Conservation (phyloP, 2,113 vertebrate species). For the Aplodontia rufa region DNA sequence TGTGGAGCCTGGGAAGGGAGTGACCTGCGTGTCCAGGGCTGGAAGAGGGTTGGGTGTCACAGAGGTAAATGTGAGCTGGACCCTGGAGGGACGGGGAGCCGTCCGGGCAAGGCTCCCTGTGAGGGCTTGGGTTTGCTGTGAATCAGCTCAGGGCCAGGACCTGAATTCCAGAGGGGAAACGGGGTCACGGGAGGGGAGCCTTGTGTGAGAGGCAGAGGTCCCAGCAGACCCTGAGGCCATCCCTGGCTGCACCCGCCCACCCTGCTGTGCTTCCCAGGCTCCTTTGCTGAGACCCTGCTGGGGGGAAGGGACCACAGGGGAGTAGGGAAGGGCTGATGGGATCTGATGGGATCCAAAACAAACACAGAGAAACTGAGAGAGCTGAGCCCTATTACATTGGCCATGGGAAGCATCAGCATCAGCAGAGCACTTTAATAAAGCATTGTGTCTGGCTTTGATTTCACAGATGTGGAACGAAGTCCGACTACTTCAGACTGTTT, state of each 20-base stretch:
- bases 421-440: conserved; percentile 54
- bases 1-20: no score
- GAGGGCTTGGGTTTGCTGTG: background rate
- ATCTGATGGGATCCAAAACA: conserved; percentile 42
- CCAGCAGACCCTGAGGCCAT: background rate
- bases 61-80: fast-evolving
- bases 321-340: no score
- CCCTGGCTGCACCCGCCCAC: background rate
- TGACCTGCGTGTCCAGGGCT: background rate
- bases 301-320: background rate
- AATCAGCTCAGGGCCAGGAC: background rate
- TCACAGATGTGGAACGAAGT: conserved; percentile 60
- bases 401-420: conserved; percentile 61
- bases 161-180: background rate
- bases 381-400: background rate
- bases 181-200: background rate
- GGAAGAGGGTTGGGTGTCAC: no score
- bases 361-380: conserved; percentile 30
- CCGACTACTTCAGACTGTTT: conserved; percentile 53
- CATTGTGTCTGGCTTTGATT: conserved; percentile 76
- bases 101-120: no score
- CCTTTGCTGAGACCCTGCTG: background rate
- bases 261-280: background rate
- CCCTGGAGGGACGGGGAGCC: background rate
- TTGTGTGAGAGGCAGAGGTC: background rate